Percentiles rank a stretch among this genome's conserved stretches.
These are phyloP conservation scores for Drosophila conformis DNA, from an alignment of 2,888 invertebrate species.

Conservation along the genomic window DNA sequence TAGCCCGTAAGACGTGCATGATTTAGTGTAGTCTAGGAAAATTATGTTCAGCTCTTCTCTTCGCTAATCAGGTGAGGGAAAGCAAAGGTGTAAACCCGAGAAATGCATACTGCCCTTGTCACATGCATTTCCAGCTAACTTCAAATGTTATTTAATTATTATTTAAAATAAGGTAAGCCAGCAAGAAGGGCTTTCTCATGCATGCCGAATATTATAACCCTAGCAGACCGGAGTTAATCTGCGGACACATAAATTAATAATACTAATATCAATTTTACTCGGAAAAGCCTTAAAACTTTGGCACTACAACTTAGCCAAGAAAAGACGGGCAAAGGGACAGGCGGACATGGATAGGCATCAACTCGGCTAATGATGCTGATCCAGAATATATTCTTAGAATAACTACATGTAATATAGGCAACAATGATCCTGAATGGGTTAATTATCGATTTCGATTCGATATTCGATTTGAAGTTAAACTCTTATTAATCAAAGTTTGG, in stretches of 20 bases:
- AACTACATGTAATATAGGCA: not conserved
- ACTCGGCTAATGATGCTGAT: not conserved
- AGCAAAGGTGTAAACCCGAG: conserved; percentile 9
- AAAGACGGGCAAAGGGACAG: no score
- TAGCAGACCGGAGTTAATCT: not conserved
- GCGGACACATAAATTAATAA: not conserved
- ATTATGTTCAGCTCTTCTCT: conserved; percentile 25
- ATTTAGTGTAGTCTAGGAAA: conserved; percentile 39
- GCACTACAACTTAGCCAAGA: not conserved
- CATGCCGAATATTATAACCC: not conserved
- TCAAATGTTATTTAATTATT: not conserved
- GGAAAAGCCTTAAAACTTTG: not conserved
- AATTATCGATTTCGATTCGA: not conserved
- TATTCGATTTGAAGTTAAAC: not conserved
- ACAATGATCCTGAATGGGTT: not conserved
- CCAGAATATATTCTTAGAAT: not conserved
- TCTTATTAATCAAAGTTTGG: not conserved
- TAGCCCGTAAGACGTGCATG: conserved; percentile 30
- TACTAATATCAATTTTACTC: not conserved
- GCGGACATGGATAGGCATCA: not conserved
- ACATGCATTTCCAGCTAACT: not conserved
- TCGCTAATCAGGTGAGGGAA: conserved; percentile 26
- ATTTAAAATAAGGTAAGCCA: not conserved
- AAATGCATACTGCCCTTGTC: not conserved
- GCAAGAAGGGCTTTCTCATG: not conserved